These are phyloP conservation scores for Manduca sexta DNA, from an alignment of 1,140 invertebrate species.

Conservation along the genomic window DNA sequence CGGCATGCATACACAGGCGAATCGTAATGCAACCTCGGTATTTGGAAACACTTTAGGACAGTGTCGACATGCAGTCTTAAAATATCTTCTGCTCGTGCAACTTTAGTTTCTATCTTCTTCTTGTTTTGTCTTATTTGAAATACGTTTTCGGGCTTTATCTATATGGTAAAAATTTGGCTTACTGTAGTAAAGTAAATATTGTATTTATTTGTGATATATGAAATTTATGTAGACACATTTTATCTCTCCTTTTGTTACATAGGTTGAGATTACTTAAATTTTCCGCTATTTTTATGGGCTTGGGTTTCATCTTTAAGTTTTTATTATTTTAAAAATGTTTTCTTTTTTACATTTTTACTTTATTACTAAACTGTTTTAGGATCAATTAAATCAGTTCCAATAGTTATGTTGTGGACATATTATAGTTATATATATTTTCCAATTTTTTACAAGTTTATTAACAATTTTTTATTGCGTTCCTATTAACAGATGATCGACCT, in stretches of 20 bases:
- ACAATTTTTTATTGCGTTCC: conserved; percentile 50
- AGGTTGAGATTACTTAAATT: too few species aligned
- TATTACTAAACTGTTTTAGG: too few species aligned
- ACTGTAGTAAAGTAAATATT: too few species aligned
- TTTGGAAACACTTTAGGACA: conserved; percentile 20
- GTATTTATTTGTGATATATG: too few species aligned
- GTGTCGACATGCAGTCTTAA: conserved; percentile 6
- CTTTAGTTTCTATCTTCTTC: neutral
- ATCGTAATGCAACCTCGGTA: conserved; percentile 2
- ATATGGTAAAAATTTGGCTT: too few species aligned
- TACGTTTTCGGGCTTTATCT: neutral
- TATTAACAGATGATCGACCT: conserved; percentile 69
- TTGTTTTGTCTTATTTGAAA: neutral
- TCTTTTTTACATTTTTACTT: too few species aligned
- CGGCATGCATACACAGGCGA: conserved; percentile 26
- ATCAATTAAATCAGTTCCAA: too few species aligned
- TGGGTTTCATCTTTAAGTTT: too few species aligned
- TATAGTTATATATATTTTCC: neutral
- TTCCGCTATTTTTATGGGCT: too few species aligned
- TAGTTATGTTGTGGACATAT: too few species aligned
- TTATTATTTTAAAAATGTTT: too few species aligned
- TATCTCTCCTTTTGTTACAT: too few species aligned
- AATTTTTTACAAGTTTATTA: conserved; percentile 20
- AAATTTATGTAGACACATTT: neutral
- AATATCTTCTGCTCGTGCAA: neutral